phyloP scores from a whole-genome alignment of 2,888 invertebrate species.

The Microchrysa polita region DNA sequence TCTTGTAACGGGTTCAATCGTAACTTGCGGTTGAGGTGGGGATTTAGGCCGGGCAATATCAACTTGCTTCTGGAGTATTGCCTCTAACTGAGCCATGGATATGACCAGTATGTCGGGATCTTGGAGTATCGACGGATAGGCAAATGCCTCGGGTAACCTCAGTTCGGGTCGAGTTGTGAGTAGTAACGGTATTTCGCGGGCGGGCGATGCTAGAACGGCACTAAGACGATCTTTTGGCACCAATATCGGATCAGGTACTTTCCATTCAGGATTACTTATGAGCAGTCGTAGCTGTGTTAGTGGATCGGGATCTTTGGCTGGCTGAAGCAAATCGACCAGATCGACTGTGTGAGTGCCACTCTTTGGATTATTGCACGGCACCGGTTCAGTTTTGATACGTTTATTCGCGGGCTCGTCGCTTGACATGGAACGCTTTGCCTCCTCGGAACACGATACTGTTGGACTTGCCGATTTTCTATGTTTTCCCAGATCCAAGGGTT shows the following conservation, averaged over 20 bases:
- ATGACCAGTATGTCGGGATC: conserved; percentile 83
- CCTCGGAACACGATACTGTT: conserved; percentile 79
- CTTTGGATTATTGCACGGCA: conserved; percentile 55
- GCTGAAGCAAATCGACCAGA: conserved; percentile 64
- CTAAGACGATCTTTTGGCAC: conserved; percentile 81
- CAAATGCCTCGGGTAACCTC: conserved; percentile 77
- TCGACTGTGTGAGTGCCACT: conserved; percentile 58
- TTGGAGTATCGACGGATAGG: conserved; percentile 75
- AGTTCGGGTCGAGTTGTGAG: conserved; percentile 77
- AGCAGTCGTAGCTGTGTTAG: conserved; percentile 77
- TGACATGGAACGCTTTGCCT: conserved; percentile 65
- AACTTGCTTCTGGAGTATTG: conserved; percentile 69
- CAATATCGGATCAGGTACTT: conserved; percentile 82
- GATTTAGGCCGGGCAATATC: conserved; percentile 59
- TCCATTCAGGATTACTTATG: conserved; percentile 72
- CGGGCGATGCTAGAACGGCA: conserved; percentile 76
- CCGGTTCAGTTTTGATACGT: conserved; percentile 66
- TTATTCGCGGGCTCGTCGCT: conserved; percentile 65
- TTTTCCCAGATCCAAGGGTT: conserved; percentile 76
- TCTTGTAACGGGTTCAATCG: conserved; percentile 52
- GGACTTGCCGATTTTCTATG: conserved; percentile 75
- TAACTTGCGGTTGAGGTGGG: conserved; percentile 52
- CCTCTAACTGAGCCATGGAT: conserved; percentile 77
- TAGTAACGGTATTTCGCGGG: conserved; percentile 79
- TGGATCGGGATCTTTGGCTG: conserved; percentile 70